These are phyloP conservation scores for Liopterus haemorrhoidalis DNA, from an alignment of 2,888 invertebrate genomes.

Conservation along the genomic window DNA sequence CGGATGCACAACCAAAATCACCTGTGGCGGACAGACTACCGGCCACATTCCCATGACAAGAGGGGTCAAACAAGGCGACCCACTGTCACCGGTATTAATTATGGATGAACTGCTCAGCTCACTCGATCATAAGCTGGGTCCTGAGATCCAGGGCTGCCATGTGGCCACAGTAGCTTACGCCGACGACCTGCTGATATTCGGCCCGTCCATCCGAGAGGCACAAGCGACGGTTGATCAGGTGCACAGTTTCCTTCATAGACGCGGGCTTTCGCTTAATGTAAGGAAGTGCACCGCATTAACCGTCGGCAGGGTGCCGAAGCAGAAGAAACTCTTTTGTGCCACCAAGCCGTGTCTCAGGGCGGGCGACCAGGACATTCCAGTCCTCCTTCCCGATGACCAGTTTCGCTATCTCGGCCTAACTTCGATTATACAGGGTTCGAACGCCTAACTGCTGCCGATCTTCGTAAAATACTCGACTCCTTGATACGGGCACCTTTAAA, in stretches of 20 bases:
- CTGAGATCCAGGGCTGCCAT: neutral
- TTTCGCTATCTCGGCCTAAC: too few species aligned
- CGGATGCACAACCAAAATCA: neutral
- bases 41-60: neutral
- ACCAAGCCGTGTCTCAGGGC: too few species aligned
- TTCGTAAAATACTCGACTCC: neutral
- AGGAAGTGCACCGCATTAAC: too few species aligned
- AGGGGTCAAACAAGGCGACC: slow-evolving; percentile 13
- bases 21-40: neutral
- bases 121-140: neutral
- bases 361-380: too few species aligned
- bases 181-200: slow-evolving; percentile 5
- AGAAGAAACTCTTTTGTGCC: too few species aligned
- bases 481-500: neutral
- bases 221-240: too few species aligned
- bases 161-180: slow-evolving; percentile 3
- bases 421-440: too few species aligned
- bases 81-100: slow-evolving; percentile 5
- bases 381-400: too few species aligned
- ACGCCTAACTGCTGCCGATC: neutral
- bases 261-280: too few species aligned
- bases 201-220: neutral
- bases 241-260: too few species aligned
- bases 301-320: too few species aligned
- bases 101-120: slow-evolving; percentile 1